These are phyloP conservation scores for Cosmorhoe ocellata DNA, from an alignment of 2,888 invertebrate genomes.

Conservation along the genomic window DNA sequence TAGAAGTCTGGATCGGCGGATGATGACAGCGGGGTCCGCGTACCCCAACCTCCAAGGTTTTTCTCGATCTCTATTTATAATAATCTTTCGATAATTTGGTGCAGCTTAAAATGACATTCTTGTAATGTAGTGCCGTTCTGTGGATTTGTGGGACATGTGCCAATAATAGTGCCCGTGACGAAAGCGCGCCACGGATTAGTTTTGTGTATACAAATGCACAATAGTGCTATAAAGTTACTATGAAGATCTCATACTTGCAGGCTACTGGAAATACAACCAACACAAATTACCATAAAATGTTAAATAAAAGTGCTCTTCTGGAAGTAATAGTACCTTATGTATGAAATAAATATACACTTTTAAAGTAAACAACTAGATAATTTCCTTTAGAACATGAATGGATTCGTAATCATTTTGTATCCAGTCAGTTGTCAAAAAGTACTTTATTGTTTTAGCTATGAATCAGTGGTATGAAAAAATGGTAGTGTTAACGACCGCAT, in stretches of 20 bases:
- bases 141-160: slow-evolving; percentile 79
- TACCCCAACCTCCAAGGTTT: slow-evolving; percentile 68
- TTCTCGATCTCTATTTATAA: slow-evolving; percentile 75
- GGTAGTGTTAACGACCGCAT: too few species aligned
- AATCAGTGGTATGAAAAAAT: too few species aligned
- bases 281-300: background rate
- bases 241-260: slow-evolving; percentile 38
- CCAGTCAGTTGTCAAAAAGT: too few species aligned
- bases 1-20: slow-evolving; percentile 46
- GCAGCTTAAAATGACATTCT: slow-evolving; percentile 79
- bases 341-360: too few species aligned
- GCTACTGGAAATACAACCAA: background rate
- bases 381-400: too few species aligned
- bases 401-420: too few species aligned
- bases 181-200: slow-evolving; percentile 57
- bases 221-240: slow-evolving; percentile 43
- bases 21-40: slow-evolving; percentile 49
- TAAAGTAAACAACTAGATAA: too few species aligned
- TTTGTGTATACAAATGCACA: slow-evolving; percentile 65
- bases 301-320: background rate
- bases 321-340: too few species aligned
- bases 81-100: slow-evolving; percentile 75
- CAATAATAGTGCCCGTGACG: slow-evolving; percentile 75
- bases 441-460: too few species aligned
- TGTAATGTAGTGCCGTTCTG: slow-evolving; percentile 76